Evolutionary conservation across 2,888 invertebrate species (phyloP).

Genomic region (Liposcelis brunnea): DNA sequence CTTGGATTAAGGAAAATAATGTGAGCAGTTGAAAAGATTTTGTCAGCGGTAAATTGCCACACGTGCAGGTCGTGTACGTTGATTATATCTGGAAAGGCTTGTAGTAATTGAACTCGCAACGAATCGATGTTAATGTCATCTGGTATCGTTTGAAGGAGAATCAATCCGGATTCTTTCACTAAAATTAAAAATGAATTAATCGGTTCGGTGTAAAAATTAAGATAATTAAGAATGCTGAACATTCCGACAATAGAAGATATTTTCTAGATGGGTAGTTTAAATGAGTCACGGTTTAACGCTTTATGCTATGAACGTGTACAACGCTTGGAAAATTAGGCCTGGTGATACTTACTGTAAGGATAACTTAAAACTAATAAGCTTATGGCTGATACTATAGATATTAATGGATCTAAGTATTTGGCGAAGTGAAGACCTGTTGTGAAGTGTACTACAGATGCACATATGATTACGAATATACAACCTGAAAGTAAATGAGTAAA

Average conservation of each 20-base stretch:
- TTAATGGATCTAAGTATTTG: constrained; percentile 54
- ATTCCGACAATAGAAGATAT: too few relatives aligned
- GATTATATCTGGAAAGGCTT: constrained; percentile 49
- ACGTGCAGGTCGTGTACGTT: constrained; percentile 78
- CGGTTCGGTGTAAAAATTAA: constrained; percentile 9
- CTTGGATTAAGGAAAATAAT: constrained; percentile 51
- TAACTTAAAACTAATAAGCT: constrained; percentile 55
- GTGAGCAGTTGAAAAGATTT: constrained; percentile 71
- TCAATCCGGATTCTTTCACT: constrained; percentile 81
- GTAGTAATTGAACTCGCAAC: constrained; percentile 43
- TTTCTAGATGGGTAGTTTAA: too few relatives aligned
- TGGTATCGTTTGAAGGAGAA: constrained; percentile 83
- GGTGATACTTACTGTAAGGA: constrained; percentile 64
- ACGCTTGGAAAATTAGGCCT: too few relatives aligned
- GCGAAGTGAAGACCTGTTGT: constrained; percentile 38
- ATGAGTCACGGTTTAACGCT: too few relatives aligned
- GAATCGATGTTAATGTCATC: constrained; percentile 64
- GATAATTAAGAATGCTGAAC: constrained; percentile 1
- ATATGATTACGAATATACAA: constrained; percentile 56
- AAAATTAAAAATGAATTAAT: constrained; percentile 20
- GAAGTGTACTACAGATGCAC: constrained; percentile 40
- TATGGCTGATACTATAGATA: constrained; percentile 57
- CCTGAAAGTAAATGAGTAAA: constrained; percentile 28
- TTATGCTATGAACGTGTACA: too few relatives aligned
- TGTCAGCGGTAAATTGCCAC: constrained; percentile 67